Conservation (phyloP, 2,113 vertebrate species). For the Columba livia region DNA sequence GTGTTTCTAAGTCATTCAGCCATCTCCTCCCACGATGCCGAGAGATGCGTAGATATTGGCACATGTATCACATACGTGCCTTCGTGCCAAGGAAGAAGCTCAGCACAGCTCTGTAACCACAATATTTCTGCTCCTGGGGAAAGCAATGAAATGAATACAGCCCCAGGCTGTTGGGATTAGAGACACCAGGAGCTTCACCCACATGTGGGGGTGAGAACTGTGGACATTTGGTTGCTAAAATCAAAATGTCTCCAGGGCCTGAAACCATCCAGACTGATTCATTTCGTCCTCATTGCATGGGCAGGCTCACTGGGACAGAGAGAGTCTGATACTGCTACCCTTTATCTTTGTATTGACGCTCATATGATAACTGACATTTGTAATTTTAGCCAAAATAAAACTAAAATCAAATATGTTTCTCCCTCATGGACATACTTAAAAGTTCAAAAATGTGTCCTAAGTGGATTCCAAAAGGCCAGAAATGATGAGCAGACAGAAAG, state of each 20-base stretch:
- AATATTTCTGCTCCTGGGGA: rapidly evolving
- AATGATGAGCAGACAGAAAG: neutral
- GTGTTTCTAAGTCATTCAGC: neutral
- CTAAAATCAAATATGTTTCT: neutral
- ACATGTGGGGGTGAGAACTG: rapidly evolving
- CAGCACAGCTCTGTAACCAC: rapidly evolving
- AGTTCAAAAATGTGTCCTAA: neutral
- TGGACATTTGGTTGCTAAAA: neutral
- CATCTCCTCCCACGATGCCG: rapidly evolving
- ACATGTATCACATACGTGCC: neutral
- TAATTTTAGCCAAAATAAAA: neutral
- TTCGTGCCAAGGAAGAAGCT: rapidly evolving
- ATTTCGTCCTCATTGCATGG: neutral
- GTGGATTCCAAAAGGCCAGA: neutral
- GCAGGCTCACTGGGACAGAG: too few relatives aligned
- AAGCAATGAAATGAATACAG: neutral
- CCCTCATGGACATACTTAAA: neutral
- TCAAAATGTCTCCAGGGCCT: neutral
- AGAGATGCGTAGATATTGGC: neutral
- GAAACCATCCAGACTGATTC: neutral
- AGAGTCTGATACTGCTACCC: neutral
- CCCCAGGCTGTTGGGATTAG: neutral
- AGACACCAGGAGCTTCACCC: neutral
- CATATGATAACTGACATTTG: rapidly evolving
- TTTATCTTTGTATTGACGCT: neutral